Base-by-base conservation (phyloP, 2,113 vertebrate genomes). In the Tautogolabrus adspersus region DNA sequence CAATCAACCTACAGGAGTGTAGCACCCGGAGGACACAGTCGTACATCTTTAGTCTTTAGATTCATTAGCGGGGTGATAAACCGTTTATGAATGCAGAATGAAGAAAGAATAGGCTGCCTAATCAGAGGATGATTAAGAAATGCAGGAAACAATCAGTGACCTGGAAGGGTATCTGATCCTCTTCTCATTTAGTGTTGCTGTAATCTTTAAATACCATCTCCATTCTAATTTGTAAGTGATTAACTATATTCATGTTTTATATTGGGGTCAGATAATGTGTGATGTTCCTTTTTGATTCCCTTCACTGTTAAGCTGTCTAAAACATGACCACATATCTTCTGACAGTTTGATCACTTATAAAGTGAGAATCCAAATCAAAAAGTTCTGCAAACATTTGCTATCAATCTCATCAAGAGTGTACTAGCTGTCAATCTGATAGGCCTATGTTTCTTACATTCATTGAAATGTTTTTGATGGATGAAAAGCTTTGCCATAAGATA, bases 91-190 rank as follows among this genome's bases (percentile, higher is more conserved):
- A 63, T n/a, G 63, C 61, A 66, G 79, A 77, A 81, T 64, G 69
- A 52, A 75, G 66, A 49, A 9, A 40, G 0, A 54, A 70, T 54
- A 66, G 18, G 49, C 59, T 75, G 49, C 38, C 61, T 51, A 72
- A 87, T 83, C 66, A 66, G 46, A 7, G 16, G 26, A n/a, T 75
- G 60, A 84, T 86, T 72, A 70, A 57, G 22, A 70, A 75, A 80
- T 62, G 10, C 44, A 54, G 68, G 66, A 82, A 66, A 52, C 13
- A 9, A n/a, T 61, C 59, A 10, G 34, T 61, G 85, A 73, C 57
- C 71, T 40, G 16, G 22, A 19, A 55, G 38, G 62, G 69, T 62
- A 34, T 69, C 59, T 71, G 72, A 63, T 16, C 71, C 19, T 2
- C 61, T 3, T 66, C 44, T 79, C 42, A 42, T 34, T 80, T 69